Evolutionary conservation across 2,797 vertebrate species (phyloP).

Genomic region (Sparus aurata): DNA sequence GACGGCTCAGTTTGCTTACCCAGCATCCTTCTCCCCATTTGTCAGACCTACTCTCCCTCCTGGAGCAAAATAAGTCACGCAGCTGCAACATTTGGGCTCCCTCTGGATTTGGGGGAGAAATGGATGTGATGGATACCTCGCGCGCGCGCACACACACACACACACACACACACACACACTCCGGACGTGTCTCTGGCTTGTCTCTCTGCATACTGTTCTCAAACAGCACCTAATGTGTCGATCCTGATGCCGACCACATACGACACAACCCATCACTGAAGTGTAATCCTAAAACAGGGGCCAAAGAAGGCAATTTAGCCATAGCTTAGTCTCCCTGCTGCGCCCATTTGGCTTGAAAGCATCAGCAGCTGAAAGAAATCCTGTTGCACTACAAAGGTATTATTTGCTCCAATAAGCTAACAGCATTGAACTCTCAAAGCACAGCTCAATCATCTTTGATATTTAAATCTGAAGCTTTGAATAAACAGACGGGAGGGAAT

Average conservation of each 20-base stretch:
- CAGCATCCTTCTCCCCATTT: conserved; percentile 73
- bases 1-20: conserved; percentile 71
- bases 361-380: conserved; percentile 64
- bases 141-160: background rate
- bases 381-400: conserved; percentile 72
- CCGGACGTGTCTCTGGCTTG: conserved; percentile 38
- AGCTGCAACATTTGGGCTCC: conserved; percentile 58
- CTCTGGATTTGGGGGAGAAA: conserved; percentile 34
- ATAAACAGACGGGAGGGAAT: conserved; percentile 62
- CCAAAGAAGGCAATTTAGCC: conserved; percentile 42
- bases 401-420: conserved; percentile 66
- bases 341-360: conserved; percentile 64
- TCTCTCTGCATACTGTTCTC: conserved; percentile 35
- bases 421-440: conserved; percentile 67
- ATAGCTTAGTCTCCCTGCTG: conserved; percentile 11
- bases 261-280: conserved; percentile 22
- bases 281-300: conserved; percentile 31
- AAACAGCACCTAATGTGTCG: conserved; percentile 12
- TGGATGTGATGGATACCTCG: conserved; percentile 53
- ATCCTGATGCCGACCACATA: conserved; percentile 49
- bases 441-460: conserved; percentile 79
- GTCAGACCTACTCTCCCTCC: conserved; percentile 62
- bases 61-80: conserved; percentile 68
- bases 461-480: conserved; percentile 81
- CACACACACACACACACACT: conserved; percentile 2